phyloP scores from a whole-genome alignment of 2,797 vertebrate species.

The Chromobotia macracanthus region DNA sequence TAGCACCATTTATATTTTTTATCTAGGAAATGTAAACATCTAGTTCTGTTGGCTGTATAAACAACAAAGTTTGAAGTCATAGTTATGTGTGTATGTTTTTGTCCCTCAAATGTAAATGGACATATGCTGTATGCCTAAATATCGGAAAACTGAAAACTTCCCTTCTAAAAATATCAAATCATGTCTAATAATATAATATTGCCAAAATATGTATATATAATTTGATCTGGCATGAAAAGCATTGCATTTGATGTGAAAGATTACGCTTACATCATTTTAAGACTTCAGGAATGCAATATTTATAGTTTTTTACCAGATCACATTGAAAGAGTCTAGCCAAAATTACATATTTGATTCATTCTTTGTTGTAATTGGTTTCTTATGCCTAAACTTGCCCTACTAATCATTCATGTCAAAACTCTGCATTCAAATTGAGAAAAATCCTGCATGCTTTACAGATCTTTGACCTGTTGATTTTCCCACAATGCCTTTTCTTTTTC shows the following conservation, averaged over 20 bases:
- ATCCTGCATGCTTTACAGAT: neutral
- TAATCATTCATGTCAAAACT: neutral
- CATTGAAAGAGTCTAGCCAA: neutral
- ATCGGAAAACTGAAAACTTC: neutral
- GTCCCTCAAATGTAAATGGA: neutral
- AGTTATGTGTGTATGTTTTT: neutral
- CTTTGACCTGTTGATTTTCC: neutral
- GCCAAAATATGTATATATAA: neutral
- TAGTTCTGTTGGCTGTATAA: neutral
- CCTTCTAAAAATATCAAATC: constrained; percentile 19
- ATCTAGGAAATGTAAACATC: neutral
- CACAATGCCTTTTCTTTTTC: neutral
- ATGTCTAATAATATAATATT: neutral
- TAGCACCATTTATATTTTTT: neutral
- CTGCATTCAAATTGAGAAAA: neutral
- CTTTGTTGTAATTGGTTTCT: constrained; percentile 27
- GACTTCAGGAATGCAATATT: constrained; percentile 29
- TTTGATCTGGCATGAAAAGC: constrained; percentile 19
- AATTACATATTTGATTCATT: neutral
- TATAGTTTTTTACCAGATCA: neutral
- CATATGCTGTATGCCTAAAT: neutral
- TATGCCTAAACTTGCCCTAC: neutral
- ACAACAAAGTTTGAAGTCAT: neutral
- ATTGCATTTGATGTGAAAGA: constrained; percentile 10
- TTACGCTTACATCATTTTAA: constrained; percentile 4